phyloP scores from a whole-genome alignment of 2,888 invertebrate species.

The Hydraecia micacea region DNA sequence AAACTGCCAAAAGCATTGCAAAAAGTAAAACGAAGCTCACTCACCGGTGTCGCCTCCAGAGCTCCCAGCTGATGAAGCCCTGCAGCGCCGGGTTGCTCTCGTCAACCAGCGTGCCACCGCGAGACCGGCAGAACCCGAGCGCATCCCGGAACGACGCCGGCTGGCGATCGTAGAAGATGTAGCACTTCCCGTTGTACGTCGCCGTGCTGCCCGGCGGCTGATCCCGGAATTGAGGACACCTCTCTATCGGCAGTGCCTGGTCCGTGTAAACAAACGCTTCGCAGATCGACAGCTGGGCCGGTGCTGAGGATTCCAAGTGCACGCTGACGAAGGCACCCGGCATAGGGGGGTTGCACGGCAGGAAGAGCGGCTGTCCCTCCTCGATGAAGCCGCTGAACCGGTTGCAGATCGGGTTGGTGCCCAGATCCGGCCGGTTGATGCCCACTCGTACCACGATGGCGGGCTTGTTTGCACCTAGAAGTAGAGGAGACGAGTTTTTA shows the following conservation, averaged over 20 bases:
- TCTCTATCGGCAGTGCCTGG: slow-evolving; percentile 96
- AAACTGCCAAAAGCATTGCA: slow-evolving; percentile 3
- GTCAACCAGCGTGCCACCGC: slow-evolving; percentile 96
- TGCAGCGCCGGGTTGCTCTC: slow-evolving; percentile 98
- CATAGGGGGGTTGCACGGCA: slow-evolving; percentile 98
- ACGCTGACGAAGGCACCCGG: slow-evolving; percentile 98
- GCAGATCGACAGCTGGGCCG: slow-evolving; percentile 96
- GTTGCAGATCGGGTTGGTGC: slow-evolving; percentile 97
- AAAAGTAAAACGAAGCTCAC: slow-evolving; percentile 73
- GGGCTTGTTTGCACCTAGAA: slow-evolving; percentile 93
- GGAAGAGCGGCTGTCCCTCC: slow-evolving; percentile 97
- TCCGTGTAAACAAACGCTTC: slow-evolving; percentile 98
- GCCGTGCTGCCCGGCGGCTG: slow-evolving; percentile 98
- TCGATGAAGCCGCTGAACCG: slow-evolving; percentile 96
- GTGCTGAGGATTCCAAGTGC: slow-evolving; percentile 94
- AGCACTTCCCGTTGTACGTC: slow-evolving; percentile 98
- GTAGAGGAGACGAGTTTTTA: not conserved
- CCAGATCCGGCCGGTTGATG: slow-evolving; percentile 97
- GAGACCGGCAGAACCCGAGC: slow-evolving; percentile 93
- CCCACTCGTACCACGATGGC: slow-evolving; percentile 97
- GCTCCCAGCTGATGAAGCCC: slow-evolving; percentile 98
- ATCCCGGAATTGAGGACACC: slow-evolving; percentile 97
- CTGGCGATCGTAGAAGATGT: slow-evolving; percentile 97
- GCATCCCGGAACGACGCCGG: slow-evolving; percentile 95
- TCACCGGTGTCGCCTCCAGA: slow-evolving; percentile 96